Base-by-base conservation (phyloP, 2,888 invertebrate genomes). In the Heteromyza rotundicornis region DNA sequence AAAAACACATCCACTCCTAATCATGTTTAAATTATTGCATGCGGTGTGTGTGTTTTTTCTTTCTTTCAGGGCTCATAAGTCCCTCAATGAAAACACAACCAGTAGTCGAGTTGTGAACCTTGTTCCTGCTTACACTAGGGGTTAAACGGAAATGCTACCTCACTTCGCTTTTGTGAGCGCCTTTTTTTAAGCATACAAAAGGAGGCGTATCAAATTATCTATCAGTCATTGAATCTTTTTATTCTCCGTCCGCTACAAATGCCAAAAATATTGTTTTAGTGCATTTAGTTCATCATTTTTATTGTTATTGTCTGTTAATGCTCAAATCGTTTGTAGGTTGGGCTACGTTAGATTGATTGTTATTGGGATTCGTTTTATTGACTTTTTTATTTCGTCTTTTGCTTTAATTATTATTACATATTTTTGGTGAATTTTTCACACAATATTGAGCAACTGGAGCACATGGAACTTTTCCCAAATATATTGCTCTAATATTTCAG, bases 11-110 rank as follows among this genome's bases (percentile, higher is more conserved):
- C 73, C 72, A 73, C 69, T 71, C 76, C 72, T 82, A 81, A 81
- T 81, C 82, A 81, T 80, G 81, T 82, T 81, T 82, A 80, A 82
- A 82, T 82, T 80, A 80, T 80, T 78, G 78, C 68, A 60, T 67
- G 68, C 55, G 36, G 12, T 20, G 20, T 47, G 47, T 47, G n/a
- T n/a, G n/a, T n/a, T n/a, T n/a, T n/a, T n/a, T n/a, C n/a, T n/a
- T n/a, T 47, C 3, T 47, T 47, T 8, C 20, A 19, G 47, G 19
- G 19, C 47, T 5, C 47, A 20, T 14, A 47, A 47, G 14, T 47
- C 47, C 47, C 47, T 47, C 47, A 47, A 47, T 47, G 47, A 47
- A 47, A 47, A 47, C 47, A 47, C 64, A 78, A 80, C 80, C 75
- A 77, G 78, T n/a, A n/a, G n/a, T n/a, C n/a, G n/a, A n/a, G n/a